A percentile compares a stretch with the other conserved stretches of the same genome.
Evolutionary conservation across 2,113 vertebrate genomes (phyloP).

Genomic region (Lepus europaeus): DNA sequence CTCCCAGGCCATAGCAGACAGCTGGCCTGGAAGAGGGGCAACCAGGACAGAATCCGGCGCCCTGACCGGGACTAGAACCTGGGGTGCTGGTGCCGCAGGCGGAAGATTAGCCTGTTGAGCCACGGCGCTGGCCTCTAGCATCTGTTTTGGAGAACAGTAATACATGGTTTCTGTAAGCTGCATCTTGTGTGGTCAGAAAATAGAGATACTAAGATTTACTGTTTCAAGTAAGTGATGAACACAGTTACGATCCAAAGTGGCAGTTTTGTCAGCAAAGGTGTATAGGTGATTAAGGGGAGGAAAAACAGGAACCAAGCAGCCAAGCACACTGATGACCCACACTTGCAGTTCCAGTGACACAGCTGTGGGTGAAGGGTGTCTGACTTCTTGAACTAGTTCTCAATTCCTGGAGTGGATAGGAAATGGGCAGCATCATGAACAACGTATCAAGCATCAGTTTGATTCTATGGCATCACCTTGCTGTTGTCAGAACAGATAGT

Average conservation of each 20-base stretch:
- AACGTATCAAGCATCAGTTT: neutral
- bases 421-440: neutral
- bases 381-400: neutral
- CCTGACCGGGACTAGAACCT: too few relatives aligned
- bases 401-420: neutral
- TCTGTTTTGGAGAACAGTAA: neutral
- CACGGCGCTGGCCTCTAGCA: neutral
- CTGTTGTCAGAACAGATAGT: neutral
- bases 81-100: too few relatives aligned
- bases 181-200: neutral
- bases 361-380: neutral
- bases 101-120: too few relatives aligned
- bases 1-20: too few relatives aligned
- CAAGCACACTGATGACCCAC: neutral
- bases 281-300: neutral
- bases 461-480: neutral
- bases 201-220: neutral
- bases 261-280: neutral
- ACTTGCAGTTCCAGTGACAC: neutral
- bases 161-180: neutral
- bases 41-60: too few relatives aligned
- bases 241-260: neutral
- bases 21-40: too few relatives aligned
- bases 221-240: conserved; percentile 8
- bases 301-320: neutral